These are phyloP conservation scores for Chaunax sp. DNA, from an alignment of 2,797 vertebrate genomes.

Conservation along the genomic window DNA sequence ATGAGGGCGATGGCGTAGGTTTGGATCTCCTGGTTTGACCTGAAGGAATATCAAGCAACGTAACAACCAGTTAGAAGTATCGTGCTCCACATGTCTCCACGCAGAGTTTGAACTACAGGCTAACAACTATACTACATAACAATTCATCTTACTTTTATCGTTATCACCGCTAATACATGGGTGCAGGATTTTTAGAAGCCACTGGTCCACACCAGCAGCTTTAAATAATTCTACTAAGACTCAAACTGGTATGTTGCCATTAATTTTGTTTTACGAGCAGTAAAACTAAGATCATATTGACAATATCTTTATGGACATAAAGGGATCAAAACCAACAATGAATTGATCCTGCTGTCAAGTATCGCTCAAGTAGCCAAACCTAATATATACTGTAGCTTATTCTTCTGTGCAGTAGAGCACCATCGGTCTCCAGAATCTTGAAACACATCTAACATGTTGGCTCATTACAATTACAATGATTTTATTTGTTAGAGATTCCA, in stretches of 20 bases:
- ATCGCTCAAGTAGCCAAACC: background rate
- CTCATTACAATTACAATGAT: background rate
- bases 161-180: constrained; percentile 4
- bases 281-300: background rate
- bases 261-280: background rate
- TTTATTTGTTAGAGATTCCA: background rate
- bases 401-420: background rate
- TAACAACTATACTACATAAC: constrained; percentile 1
- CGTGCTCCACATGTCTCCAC: constrained; percentile 58
- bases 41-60: constrained; percentile 74
- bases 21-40: constrained; percentile 99
- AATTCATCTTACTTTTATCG: background rate
- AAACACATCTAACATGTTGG: constrained; percentile 2
- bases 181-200: constrained; percentile 32
- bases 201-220: background rate
- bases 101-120: constrained; percentile 12
- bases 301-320: constrained; percentile 1
- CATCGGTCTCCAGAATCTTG: background rate
- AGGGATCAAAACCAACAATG: constrained; percentile 30
- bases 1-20: constrained; percentile 98
- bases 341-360: background rate
- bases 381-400: background rate
- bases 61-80: constrained; percentile 84
- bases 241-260: background rate
- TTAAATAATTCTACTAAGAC: background rate